phyloP scores from a whole-genome alignment of 2,113 vertebrate genomes.

The Actenoides hombroni region DNA sequence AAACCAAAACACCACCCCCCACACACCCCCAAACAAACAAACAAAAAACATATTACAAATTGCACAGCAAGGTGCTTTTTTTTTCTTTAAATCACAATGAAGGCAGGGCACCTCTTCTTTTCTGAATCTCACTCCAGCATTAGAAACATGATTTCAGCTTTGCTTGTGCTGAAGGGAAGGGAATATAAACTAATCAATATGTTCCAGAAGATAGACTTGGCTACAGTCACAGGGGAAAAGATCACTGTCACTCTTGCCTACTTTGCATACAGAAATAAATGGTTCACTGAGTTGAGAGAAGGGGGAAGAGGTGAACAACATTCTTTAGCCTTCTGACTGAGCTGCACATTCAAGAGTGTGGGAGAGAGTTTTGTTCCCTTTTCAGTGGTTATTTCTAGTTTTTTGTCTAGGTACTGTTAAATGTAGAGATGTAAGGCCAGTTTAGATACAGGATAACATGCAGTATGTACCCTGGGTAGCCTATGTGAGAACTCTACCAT shows the following conservation, averaged over 20 bases:
- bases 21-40: neutral
- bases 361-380: neutral
- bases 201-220: neutral
- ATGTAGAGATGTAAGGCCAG: neutral
- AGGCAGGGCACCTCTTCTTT: neutral
- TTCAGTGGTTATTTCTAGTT: neutral
- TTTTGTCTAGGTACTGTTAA: neutral
- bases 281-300: neutral
- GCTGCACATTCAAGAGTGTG: neutral
- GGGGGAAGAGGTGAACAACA: neutral
- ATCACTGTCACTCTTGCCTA: neutral
- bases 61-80: neutral
- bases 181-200: neutral
- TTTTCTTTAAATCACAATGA: neutral
- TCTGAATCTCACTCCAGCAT: neutral
- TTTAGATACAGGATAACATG: neutral
- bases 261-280: neutral
- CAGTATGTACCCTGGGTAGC: neutral
- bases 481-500: neutral
- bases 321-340: neutral
- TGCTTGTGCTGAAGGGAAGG: neutral
- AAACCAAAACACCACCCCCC: neutral
- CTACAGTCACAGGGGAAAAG: neutral
- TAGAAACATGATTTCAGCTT: neutral
- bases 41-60: neutral